Base-by-base conservation (phyloP, 2,113 vertebrate genomes). In the Taxidea taxus region DNA sequence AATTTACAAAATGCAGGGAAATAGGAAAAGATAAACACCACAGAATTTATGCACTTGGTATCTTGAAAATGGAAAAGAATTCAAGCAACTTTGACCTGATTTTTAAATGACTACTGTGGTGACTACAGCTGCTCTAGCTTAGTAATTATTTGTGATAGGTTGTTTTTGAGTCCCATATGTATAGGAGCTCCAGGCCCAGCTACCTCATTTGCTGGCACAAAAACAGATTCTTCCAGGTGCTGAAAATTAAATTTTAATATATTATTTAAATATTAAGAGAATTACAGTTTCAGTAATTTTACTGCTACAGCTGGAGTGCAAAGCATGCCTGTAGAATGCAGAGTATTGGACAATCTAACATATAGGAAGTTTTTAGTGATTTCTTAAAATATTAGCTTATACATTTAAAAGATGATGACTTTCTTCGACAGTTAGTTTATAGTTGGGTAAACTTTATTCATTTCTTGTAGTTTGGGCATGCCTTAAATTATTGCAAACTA, bases 201-300 rank as follows among this genome's bases (percentile, higher is more conserved):
- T 98, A 98, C 98, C 98, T 98, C 98, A 98, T 98, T 99, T 99
- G 96, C 98, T 99, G 99, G 98, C 99, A 99, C 92, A 97, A 97
- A 98, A 98, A 98, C 98, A 98, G 98, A 99, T 98, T 99, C 98
- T 99, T 99, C 99, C 99, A 99, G 99, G 99, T 99, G 98, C 99
- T 99, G 98, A 98, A 98, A 99, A 99, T 99, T 99, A 99, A 99
- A 99, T 98, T 99, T 99, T 99, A 98, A 99, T 99, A 98, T 98
- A 99, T 99, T 99, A 99, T 99, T 99, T 99, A 99, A 99, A 99
- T 99, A 99, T 99, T 99, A 99, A 99, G 99, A 98, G 98, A 99
- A 99, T 99, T 99, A 99, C 98, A 98, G 98, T 99, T 99, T 99
- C 98, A 98, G 98, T 98, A 97, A 98, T 99, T 98, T 98, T 99